These are phyloP conservation scores for Phalloptychus januarius DNA, from an alignment of 2,797 vertebrate genomes.

Conservation along the genomic window DNA sequence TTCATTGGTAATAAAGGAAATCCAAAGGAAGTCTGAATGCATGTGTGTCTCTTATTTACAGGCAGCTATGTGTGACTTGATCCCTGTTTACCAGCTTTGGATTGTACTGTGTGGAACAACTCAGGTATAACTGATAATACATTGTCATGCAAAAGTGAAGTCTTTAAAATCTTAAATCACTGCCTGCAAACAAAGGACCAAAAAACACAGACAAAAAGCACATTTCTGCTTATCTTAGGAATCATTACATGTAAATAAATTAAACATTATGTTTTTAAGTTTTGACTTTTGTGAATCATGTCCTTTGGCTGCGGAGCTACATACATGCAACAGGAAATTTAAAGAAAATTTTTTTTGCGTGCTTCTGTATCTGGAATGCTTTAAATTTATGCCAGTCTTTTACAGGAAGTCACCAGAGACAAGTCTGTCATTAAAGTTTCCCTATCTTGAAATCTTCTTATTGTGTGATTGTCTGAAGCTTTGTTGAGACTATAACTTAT, in stretches of 20 bases:
- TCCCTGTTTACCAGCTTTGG: constrained; percentile 57
- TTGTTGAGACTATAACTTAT: constrained; percentile 45
- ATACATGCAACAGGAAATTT: neutral
- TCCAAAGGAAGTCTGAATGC: constrained; percentile 38
- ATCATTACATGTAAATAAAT: neutral
- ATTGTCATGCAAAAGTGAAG: constrained; percentile 9
- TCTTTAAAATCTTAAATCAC: neutral
- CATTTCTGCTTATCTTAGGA: neutral
- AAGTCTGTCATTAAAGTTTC: constrained; percentile 24
- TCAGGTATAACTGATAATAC: constrained; percentile 27
- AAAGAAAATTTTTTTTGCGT: neutral
- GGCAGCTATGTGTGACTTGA: constrained; percentile 57
- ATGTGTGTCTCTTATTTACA: constrained; percentile 66
- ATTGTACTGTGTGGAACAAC: constrained; percentile 52
- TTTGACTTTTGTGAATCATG: neutral
- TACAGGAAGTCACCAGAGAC: constrained; percentile 16
- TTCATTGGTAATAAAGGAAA: constrained; percentile 25
- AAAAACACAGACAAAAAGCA: neutral
- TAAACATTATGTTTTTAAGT: neutral
- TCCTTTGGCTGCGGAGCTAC: neutral
- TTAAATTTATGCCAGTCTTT: constrained; percentile 38
- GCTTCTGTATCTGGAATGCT: constrained; percentile 59
- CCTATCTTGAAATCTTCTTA: constrained; percentile 39
- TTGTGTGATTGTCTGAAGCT: constrained; percentile 76
- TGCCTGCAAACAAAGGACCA: neutral